Percentiles rank a stretch among this genome's conserved stretches.
Evolutionary conservation across 2,888 invertebrate genomes (phyloP).

Genomic region (Hoplodrina ambigua): DNA sequence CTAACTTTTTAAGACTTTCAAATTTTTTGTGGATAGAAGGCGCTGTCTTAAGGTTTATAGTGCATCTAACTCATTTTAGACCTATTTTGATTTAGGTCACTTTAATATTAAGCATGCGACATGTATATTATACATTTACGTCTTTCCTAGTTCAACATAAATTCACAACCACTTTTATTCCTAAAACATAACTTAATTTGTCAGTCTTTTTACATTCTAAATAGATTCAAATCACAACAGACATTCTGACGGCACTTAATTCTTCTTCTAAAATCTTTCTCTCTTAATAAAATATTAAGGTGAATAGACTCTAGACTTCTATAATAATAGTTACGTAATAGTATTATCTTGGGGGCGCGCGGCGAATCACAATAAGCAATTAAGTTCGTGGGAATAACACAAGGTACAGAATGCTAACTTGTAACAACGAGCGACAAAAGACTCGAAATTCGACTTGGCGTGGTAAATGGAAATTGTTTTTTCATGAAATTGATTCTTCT

Average conservation of each 20-base stretch:
- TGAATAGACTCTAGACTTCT: constrained; percentile 31
- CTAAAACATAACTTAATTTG: not conserved
- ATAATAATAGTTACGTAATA: constrained; percentile 54
- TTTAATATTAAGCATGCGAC: too few relatives aligned
- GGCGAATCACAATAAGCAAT: constrained; percentile 57
- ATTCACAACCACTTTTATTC: not conserved
- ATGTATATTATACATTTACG: too few relatives aligned
- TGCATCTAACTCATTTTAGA: too few relatives aligned
- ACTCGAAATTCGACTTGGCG: not conserved
- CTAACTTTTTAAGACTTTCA: too few relatives aligned
- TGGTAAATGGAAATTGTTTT: not conserved
- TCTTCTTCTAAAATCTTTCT: constrained; percentile 13
- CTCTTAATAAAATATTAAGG: constrained; percentile 42
- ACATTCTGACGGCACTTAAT: not conserved
- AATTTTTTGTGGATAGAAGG: too few relatives aligned
- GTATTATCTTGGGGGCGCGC: constrained; percentile 38
- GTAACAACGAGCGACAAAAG: constrained; percentile 1
- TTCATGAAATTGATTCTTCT: not conserved
- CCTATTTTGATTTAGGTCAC: too few relatives aligned
- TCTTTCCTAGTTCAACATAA: too few relatives aligned
- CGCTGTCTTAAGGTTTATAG: too few relatives aligned
- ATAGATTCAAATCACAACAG: constrained; percentile 18
- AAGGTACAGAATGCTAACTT: constrained; percentile 32
- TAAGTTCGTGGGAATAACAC: constrained; percentile 53
- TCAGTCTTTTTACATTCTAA: constrained; percentile 8